Evolutionary conservation across 1,140 invertebrate species (phyloP).

Genomic region (Solenopsis invicta): DNA sequence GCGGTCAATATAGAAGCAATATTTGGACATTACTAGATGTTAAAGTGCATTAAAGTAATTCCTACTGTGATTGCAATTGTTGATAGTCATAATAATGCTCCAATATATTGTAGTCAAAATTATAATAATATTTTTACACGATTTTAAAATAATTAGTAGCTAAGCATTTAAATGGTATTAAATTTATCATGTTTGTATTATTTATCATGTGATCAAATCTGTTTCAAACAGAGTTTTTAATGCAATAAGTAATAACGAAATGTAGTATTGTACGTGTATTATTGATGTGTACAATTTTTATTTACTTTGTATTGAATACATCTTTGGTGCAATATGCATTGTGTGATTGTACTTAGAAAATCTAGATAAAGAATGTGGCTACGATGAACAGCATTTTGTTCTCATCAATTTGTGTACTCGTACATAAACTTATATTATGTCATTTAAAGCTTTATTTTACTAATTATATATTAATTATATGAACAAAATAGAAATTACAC

Average conservation of each 20-base stretch:
- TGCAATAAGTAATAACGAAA: conserved; percentile 20
- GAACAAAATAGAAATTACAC: neutral
- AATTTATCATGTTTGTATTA: conserved; percentile 24
- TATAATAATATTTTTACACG: conserved; percentile 51
- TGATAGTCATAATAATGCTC: conserved; percentile 58
- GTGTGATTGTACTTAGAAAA: neutral
- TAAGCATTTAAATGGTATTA: conserved; percentile 42
- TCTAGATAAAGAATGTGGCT: neutral
- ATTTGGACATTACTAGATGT: conserved; percentile 43
- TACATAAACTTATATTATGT: conserved; percentile 22
- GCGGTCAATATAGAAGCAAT: conserved; percentile 41
- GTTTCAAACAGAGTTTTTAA: conserved; percentile 34
- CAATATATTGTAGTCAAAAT: conserved; percentile 46
- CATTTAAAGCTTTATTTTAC: conserved; percentile 31
- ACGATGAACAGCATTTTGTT: conserved; percentile 51
- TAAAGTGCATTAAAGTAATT: conserved; percentile 50
- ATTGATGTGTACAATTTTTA: conserved; percentile 12
- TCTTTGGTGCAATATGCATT: conserved; percentile 48
- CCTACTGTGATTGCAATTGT: conserved; percentile 66
- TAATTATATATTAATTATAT: conserved; percentile 37
- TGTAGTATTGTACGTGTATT: conserved; percentile 5
- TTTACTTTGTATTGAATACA: neutral
- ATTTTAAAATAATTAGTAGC: conserved; percentile 14
- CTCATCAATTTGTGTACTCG: conserved; percentile 1
- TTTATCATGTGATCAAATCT: conserved; percentile 41